These are phyloP conservation scores for Callospermophilus lateralis DNA, from an alignment of 2,113 vertebrate species.

Conservation along the genomic window DNA sequence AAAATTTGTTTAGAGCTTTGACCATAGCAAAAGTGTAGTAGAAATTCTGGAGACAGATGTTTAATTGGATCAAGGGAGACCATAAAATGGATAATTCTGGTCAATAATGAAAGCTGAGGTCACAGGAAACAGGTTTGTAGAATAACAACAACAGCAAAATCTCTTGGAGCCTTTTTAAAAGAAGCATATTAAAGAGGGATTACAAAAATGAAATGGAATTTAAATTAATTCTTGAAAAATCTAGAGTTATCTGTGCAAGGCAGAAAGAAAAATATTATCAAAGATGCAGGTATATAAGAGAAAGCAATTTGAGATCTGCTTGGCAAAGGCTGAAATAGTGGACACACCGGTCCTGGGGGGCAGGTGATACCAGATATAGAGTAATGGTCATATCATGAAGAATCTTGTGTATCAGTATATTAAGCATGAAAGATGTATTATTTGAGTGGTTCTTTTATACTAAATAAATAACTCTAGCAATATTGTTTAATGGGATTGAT, in stretches of 20 bases:
- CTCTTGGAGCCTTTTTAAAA: slow-evolving; percentile 41
- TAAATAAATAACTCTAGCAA: not conserved
- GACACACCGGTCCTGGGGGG: not conserved
- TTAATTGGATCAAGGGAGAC: slow-evolving; percentile 75
- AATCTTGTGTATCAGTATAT: not conserved
- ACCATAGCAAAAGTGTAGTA: slow-evolving; percentile 55
- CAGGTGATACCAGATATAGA: not conserved
- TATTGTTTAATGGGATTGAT: not conserved
- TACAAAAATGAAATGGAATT: slow-evolving; percentile 53
- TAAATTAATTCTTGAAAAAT: slow-evolving; percentile 47
- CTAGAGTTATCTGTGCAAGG: not conserved
- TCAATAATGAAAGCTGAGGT: slow-evolving; percentile 71
- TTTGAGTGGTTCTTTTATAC: not conserved
- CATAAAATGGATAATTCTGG: slow-evolving; percentile 72
- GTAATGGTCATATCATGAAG: not conserved
- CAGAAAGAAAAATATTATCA: not conserved
- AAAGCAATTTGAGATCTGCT: not conserved
- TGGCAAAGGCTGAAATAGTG: not conserved
- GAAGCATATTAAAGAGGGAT: slow-evolving; percentile 16
- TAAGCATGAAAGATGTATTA: not conserved
- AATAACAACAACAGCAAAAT: slow-evolving; percentile 42
- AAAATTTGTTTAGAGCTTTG: slow-evolving; percentile 82
- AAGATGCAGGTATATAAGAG: not conserved
- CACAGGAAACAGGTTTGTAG: slow-evolving; percentile 59
- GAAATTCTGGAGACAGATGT: slow-evolving; percentile 69